phyloP scores from a whole-genome alignment of 1,140 invertebrate species.

The Drosophila elegans region DNA sequence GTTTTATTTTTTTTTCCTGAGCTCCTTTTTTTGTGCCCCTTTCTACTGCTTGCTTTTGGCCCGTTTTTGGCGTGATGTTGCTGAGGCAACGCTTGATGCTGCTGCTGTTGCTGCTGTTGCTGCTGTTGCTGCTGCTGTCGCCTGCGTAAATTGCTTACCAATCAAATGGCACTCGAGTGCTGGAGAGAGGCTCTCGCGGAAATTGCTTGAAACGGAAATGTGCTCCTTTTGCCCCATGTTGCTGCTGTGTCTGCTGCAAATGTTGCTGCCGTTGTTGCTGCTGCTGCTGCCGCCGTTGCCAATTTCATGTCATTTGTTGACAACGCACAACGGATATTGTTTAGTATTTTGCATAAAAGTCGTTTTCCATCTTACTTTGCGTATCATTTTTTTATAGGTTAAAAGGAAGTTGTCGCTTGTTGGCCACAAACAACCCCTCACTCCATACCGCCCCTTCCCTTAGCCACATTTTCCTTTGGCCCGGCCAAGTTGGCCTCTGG shows the following conservation, averaged over 20 bases:
- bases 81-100: not conserved
- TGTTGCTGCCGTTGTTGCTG: conserved; percentile 7
- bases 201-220: conserved; percentile 82
- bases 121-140: conserved; percentile 48
- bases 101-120: conserved; percentile 26
- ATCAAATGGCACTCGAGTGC: conserved; percentile 65
- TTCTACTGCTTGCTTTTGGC: conserved; percentile 2
- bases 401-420: conserved; percentile 65
- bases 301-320: conserved; percentile 79
- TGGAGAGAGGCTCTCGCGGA: conserved; percentile 67
- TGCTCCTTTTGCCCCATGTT: conserved; percentile 52
- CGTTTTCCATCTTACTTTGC: conserved; percentile 26
- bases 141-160: conserved; percentile 75
- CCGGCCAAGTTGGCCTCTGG: conserved; percentile 60
- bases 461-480: conserved; percentile 16
- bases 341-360: conserved; percentile 76
- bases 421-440: not conserved
- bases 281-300: conserved; percentile 39
- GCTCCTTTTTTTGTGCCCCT: conserved; percentile 1
- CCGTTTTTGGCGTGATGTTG: conserved; percentile 6
- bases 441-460: not conserved
- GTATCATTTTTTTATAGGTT: conserved; percentile 55
- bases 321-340: conserved; percentile 78
- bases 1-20: not conserved
- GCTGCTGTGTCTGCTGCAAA: conserved; percentile 8